Base-by-base conservation (phyloP, 2,888 invertebrate genomes). In the Eupithecia inturbata region DNA sequence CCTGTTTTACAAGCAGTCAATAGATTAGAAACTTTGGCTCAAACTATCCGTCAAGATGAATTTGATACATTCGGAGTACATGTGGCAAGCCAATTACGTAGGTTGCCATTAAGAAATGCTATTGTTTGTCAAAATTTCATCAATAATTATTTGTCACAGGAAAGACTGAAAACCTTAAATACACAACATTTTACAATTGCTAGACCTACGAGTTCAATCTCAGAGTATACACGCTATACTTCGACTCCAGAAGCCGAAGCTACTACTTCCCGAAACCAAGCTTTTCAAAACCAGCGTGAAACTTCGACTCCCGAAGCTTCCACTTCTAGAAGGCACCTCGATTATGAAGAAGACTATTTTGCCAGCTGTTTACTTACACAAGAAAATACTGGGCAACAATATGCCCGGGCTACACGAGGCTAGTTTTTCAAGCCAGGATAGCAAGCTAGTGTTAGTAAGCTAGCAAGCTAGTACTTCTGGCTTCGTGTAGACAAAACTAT, bases 331-430 rank as follows among this genome's bases (percentile, higher is more conserved):
- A 82, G 79, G 77, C 82, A 83, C 82, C 77, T 84, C 84, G 81
- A 84, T 19, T 84, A 83, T 82, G 82, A 83, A 85, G 83, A 82
- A 83, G 83, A 85, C 82, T 83, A 84, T 83, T 85, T 83, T 85
- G 82, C 84, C 84, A 82, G 82, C 82, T 83, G 82, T 82, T 81
- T 82, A 81, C 80, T 80, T 16, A 82, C 81, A 82, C 82, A 83
- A 84, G 81, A 82, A 84, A 83, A 84, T 84, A 84, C 83, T 84
- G 80, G 81, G 78, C 81, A 82, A 84, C 80, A 82, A 81, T n/a
- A n/a, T n/a, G n/a, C n/a, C n/a, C n/a, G n/a, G n/a, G n/a, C n/a
- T n/a, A n/a, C n/a, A n/a, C n/a, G n/a, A n/a, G n/a, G n/a, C n/a
- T n/a, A n/a, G n/a, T n/a, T n/a, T n/a, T n/a, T n/a, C n/a, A n/a